These are phyloP conservation scores for Chrysogorgia sp. DNA, from an alignment of 92 coral and sea anemone species.

Conservation along the genomic window DNA sequence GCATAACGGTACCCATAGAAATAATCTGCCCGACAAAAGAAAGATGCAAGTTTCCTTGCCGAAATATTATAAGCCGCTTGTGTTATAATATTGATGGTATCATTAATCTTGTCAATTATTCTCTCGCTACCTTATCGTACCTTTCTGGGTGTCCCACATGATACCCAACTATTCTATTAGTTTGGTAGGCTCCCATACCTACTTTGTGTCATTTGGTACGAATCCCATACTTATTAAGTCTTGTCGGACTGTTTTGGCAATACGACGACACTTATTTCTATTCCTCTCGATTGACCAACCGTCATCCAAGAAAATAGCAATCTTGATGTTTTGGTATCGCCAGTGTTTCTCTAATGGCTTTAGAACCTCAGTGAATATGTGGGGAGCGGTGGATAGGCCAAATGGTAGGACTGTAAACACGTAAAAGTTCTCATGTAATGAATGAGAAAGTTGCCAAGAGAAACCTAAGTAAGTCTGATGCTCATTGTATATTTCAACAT, in stretches of 20 bases:
- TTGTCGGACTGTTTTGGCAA: not conserved
- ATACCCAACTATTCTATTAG: constrained; percentile 58
- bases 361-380: not conserved
- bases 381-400: constrained; percentile 20
- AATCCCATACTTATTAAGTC: constrained; percentile 44
- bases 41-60: constrained; percentile 50
- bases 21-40: constrained; percentile 53
- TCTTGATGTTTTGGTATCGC: not conserved
- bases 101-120: constrained; percentile 42
- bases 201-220: constrained; percentile 55
- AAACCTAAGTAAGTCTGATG: too few relatives aligned
- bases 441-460: too few relatives aligned
- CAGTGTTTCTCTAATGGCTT: constrained; percentile 18
- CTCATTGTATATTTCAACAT: too few relatives aligned
- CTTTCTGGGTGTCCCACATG: constrained; percentile 47
- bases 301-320: constrained; percentile 1
- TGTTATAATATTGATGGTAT: constrained; percentile 8
- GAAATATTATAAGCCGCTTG: not conserved
- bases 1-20: constrained; percentile 48
- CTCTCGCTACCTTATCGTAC: constrained; percentile 43
- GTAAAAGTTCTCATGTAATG: too few relatives aligned
- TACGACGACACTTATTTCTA: not conserved
- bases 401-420: constrained; percentile 21
- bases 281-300: constrained; percentile 4
- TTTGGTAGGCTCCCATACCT: constrained; percentile 58